These are phyloP conservation scores for Pseudorasbora parva DNA, from an alignment of 2,113 vertebrate species.

Conservation along the genomic window DNA sequence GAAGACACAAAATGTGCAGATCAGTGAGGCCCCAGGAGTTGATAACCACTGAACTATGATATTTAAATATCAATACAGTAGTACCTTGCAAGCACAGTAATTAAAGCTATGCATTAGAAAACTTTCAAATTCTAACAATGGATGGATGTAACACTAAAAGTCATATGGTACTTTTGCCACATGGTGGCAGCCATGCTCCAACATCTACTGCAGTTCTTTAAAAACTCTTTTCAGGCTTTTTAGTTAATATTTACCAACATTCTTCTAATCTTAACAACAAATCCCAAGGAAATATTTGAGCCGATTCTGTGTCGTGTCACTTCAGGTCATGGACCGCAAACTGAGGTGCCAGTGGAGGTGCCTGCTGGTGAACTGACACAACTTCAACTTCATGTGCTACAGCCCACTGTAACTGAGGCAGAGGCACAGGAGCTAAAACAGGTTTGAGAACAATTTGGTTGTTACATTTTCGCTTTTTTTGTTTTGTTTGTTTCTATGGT, in stretches of 20 bases:
- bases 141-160: not conserved
- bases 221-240: not conserved
- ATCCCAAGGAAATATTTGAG: slow-evolving; percentile 14
- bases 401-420: slow-evolving; percentile 78
- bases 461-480: too few species aligned
- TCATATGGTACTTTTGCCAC: slow-evolving; percentile 8
- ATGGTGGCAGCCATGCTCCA: slow-evolving; percentile 43
- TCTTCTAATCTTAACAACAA: not conserved
- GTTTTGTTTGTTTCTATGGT: too few species aligned
- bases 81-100: too few species aligned
- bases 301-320: slow-evolving; percentile 61
- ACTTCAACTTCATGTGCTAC: slow-evolving; percentile 77
- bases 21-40: too few species aligned
- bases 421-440: slow-evolving; percentile 88
- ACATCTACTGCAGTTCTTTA: not conserved
- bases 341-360: slow-evolving; percentile 70
- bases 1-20: too few species aligned
- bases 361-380: slow-evolving; percentile 72
- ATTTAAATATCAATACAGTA: too few species aligned
- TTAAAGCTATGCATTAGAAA: too few species aligned
- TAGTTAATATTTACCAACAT: not conserved
- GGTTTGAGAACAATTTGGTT: slow-evolving; percentile 68
- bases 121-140: not conserved
- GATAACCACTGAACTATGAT: too few species aligned
- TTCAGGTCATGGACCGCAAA: slow-evolving; percentile 71